A percentile compares a stretch with the other conserved stretches of the same genome.
These are phyloP conservation scores for Latrodectus hesperus DNA, from an alignment of 2,888 invertebrate species.

Conservation along the genomic window DNA sequence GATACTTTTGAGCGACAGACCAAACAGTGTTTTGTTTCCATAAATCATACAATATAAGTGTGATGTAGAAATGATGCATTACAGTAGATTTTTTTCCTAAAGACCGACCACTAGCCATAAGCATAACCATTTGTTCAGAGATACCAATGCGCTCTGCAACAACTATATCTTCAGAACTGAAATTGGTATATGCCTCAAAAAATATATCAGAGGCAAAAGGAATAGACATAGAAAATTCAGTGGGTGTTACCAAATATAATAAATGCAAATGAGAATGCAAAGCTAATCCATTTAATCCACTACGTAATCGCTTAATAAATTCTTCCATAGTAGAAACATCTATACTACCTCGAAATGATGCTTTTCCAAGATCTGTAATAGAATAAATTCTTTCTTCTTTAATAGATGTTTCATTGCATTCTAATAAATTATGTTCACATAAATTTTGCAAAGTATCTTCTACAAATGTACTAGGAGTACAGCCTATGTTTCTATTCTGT, in stretches of 20 bases:
- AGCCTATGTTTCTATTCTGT: conserved; percentile 76
- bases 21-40: conserved; percentile 76
- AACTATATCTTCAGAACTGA: conserved; percentile 81
- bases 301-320: conserved; percentile 84
- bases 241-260: conserved; percentile 89
- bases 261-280: conserved; percentile 88
- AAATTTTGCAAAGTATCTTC: conserved; percentile 35
- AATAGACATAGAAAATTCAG: conserved; percentile 80
- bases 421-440: conserved; percentile 32
- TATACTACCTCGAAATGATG: conserved; percentile 90
- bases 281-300: conserved; percentile 85
- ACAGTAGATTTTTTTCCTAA: conserved; percentile 79
- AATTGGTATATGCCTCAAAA: conserved; percentile 81
- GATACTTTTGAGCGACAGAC: conserved; percentile 77
- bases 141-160: conserved; percentile 86
- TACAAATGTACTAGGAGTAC: conserved; percentile 34
- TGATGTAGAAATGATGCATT: conserved; percentile 88
- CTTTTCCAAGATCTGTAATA: conserved; percentile 81
- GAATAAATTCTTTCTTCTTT: conserved; percentile 70
- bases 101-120: conserved; percentile 82
- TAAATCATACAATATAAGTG: conserved; percentile 86
- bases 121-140: conserved; percentile 83
- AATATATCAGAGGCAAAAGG: conserved; percentile 78
- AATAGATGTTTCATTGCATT: conserved; percentile 1
- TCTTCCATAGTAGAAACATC: conserved; percentile 83